Base-by-base conservation (phyloP, 2,888 invertebrate genomes). In the Mimachlamys varia region DNA sequence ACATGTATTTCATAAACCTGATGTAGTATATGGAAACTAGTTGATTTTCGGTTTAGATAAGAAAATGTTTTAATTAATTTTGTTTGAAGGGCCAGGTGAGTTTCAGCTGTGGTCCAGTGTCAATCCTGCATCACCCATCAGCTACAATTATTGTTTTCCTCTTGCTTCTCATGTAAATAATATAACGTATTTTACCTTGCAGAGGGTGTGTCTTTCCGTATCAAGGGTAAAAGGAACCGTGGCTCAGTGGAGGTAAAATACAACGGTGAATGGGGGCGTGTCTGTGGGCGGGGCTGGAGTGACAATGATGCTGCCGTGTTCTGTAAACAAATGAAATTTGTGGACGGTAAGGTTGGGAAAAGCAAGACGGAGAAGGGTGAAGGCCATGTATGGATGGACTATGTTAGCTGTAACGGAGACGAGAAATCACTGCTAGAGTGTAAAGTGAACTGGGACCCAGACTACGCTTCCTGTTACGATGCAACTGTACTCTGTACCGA, bases 371-470 rank as follows among this genome's bases (percentile, higher is more conserved):
- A 89, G 13, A 88, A 92, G 0, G 91, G 91, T n/a, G 90, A 90
- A 15, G 93, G 92, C 19, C 93, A 93, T 88, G 93, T 93, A 94
- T 97, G 98, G 96, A 98, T 98, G 97, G 98, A 98, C 95, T 98
- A 98, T 94, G 97, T 98, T 0, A 97, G 97, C 53, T 98, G 98
- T 95, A 95, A 96, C 0, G 98, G 98, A n/a, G 97, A 98, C 93
- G 98, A 98, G 96, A 97, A 97, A 0, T 97, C 97, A 0, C 95
- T 98, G 0, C 97, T 97, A 90, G 97, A 98, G 92, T 98, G 98
- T 94, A 93, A 89, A 53, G 92, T 94, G 88, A 92, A 90, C 1
- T 95, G 94, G 94, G 94, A 93, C 33, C 93, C 94, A 0, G 93
- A 93, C 19, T 93, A 93, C 0, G 93, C 92, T 5, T 91, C 92